Conservation (phyloP, 1,140 invertebrate genomes). For the Drosophila ercepeae region DNA sequence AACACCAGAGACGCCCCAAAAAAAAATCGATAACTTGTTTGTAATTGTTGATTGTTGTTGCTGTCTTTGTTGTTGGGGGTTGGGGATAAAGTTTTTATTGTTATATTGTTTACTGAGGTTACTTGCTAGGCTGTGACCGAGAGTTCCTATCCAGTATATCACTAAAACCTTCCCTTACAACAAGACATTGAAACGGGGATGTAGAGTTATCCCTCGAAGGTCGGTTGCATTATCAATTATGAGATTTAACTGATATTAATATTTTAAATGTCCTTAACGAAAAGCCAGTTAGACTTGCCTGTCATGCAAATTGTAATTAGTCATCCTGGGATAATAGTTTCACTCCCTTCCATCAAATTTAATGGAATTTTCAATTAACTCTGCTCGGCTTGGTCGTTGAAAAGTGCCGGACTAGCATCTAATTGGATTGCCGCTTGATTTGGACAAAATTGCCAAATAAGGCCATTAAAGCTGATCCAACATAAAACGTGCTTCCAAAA, state of each 20-base stretch:
- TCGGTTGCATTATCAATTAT: background rate
- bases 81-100: conserved; percentile 38
- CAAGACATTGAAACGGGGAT: conserved; percentile 1
- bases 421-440: conserved; percentile 58
- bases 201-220: conserved; percentile 6
- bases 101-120: conserved; percentile 38
- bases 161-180: conserved; percentile 2
- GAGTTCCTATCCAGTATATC: conserved; percentile 43
- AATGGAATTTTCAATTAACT: conserved; percentile 63
- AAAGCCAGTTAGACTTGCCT: background rate
- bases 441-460: conserved; percentile 41
- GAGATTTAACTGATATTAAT: background rate
- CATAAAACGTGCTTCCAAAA: conserved; percentile 26
- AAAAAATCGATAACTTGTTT: conserved; percentile 60
- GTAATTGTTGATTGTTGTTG: conserved; percentile 44
- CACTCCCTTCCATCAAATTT: conserved; percentile 7
- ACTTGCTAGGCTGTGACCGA: conserved; percentile 21
- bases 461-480: conserved; percentile 47
- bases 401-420: conserved; percentile 31
- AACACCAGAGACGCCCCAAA: conserved; percentile 28
- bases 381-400: background rate
- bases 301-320: conserved; percentile 27
- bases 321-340: conserved; percentile 15
- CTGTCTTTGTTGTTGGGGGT: conserved; percentile 9
- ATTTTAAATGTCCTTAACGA: background rate